Conservation (phyloP, 1,140 invertebrate genomes). For the Drosophila oshimai region DNA sequence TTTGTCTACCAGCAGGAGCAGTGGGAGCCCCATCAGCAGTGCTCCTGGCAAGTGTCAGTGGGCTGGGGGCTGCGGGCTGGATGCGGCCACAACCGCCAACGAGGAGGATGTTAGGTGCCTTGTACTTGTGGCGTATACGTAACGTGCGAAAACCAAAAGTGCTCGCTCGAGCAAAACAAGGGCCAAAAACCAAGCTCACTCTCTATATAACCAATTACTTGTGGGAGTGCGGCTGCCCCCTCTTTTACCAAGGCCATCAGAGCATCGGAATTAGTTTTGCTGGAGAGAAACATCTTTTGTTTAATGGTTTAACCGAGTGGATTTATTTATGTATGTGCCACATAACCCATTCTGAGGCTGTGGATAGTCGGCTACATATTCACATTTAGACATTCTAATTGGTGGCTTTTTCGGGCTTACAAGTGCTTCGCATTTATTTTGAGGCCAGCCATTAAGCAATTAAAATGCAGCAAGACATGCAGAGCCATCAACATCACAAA, state of each 20-base stretch:
- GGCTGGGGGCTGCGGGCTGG: conserved; percentile 29
- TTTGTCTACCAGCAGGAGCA: conserved; percentile 65
- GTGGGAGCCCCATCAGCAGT: conserved; percentile 7
- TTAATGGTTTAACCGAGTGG: conserved; percentile 42
- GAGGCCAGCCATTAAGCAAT: conserved; percentile 57
- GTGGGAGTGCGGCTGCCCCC: conserved; percentile 9
- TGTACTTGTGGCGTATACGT: conserved; percentile 60
- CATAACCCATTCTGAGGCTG: background rate
- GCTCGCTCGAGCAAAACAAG: conserved; percentile 26
- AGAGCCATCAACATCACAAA: conserved; percentile 7
- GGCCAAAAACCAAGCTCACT: conserved; percentile 8
- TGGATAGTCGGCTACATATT: background rate
- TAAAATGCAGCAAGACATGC: conserved; percentile 41
- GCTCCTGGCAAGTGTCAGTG: conserved; percentile 30
- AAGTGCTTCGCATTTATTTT: conserved; percentile 38
- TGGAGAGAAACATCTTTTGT: conserved; percentile 29
- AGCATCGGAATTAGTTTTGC: conserved; percentile 43
- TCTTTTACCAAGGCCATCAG: background rate
- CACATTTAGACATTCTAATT: conserved; percentile 35
- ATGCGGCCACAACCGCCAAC: conserved; percentile 27
- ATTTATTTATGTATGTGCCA: conserved; percentile 28
- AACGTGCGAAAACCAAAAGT: conserved; percentile 49
- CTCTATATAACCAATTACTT: conserved; percentile 35
- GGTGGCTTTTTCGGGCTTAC: conserved; percentile 34
- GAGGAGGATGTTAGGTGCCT: background rate